Evolutionary conservation across 2,888 invertebrate species (phyloP).

Genomic region (Seira ritae): DNA sequence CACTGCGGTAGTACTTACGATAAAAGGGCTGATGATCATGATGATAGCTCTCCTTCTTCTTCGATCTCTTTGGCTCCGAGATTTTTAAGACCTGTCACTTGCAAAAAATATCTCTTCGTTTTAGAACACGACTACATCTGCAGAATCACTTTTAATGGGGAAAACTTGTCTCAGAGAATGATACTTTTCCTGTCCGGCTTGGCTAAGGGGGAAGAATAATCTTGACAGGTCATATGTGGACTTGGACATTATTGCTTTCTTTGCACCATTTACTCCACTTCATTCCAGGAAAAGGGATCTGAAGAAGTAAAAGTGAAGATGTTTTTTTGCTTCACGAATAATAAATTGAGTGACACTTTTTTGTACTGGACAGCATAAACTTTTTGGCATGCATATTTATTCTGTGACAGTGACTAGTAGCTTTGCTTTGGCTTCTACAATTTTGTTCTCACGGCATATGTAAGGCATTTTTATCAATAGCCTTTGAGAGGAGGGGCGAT

Average conservation of each 20-base stretch:
- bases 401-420: background rate
- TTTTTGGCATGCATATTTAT: background rate
- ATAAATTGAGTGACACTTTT: conserved; percentile 42
- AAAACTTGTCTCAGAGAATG: conserved; percentile 57
- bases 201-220: conserved; percentile 19
- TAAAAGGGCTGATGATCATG: conserved; percentile 5
- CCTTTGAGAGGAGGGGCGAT: conserved; percentile 27
- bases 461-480: conserved; percentile 22
- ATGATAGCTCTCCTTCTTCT: conserved; percentile 58
- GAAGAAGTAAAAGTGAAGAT: too few species aligned
- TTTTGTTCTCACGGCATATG: too few species aligned
- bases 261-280: conserved; percentile 55
- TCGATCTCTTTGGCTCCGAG: conserved; percentile 42
- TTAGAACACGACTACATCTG: conserved; percentile 30
- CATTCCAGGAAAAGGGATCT: background rate
- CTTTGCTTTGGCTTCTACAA: too few species aligned
- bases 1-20: background rate
- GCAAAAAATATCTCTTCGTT: conserved; percentile 51
- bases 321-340: background rate
- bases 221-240: conserved; percentile 33
- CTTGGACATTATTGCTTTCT: conserved; percentile 46
- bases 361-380: conserved; percentile 1
- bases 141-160: conserved; percentile 41
- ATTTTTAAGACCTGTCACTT: conserved; percentile 55
- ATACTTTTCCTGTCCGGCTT: conserved; percentile 53